phyloP scores from a whole-genome alignment of 2,113 vertebrate species.

The Bungarus multicinctus region DNA sequence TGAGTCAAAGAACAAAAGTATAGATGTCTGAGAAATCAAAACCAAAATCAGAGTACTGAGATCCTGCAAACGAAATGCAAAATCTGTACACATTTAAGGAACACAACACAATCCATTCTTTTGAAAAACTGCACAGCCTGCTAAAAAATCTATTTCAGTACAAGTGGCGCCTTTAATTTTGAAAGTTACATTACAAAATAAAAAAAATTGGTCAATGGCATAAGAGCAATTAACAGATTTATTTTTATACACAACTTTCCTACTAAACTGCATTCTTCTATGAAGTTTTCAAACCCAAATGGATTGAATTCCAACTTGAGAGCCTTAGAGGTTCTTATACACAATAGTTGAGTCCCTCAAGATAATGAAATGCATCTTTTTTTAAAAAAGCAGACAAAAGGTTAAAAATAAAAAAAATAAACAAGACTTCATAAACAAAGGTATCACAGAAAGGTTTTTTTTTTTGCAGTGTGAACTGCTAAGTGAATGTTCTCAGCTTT shows the following conservation, averaged over 20 bases:
- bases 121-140: constrained; percentile 67
- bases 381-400: constrained; percentile 67
- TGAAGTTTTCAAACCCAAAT: constrained; percentile 62
- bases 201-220: constrained; percentile 70
- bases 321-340: constrained; percentile 68
- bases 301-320: constrained; percentile 64
- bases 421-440: constrained; percentile 69
- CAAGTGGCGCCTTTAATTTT: constrained; percentile 78
- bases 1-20: constrained; percentile 37
- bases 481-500: constrained; percentile 62
- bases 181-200: constrained; percentile 74
- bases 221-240: constrained; percentile 69
- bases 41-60: neutral
- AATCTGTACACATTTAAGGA: constrained; percentile 47
- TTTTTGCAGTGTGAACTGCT: constrained; percentile 64
- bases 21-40: constrained; percentile 67
- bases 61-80: too few relatives aligned
- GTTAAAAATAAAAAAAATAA: constrained; percentile 65
- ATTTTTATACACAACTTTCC: constrained; percentile 67
- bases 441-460: constrained; percentile 46
- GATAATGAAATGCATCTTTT: constrained; percentile 66
- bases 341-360: constrained; percentile 72
- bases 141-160: constrained; percentile 74
- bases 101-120: constrained; percentile 49
- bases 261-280: constrained; percentile 69